phyloP scores from a whole-genome alignment of 2,113 vertebrate species.

The Perccottus glenii region DNA sequence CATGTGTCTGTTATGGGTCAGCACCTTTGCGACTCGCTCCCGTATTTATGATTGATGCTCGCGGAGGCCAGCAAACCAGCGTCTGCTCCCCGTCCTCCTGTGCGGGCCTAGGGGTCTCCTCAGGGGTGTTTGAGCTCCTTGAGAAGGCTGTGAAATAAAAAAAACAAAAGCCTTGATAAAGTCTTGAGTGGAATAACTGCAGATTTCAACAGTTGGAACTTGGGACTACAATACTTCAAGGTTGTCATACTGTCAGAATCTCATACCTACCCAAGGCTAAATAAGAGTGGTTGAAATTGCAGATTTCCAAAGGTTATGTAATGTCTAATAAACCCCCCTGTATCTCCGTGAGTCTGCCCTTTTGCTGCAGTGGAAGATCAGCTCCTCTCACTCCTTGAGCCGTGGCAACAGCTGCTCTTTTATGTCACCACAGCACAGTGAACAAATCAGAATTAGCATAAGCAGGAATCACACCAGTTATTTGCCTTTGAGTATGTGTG shows the following conservation, averaged over 20 bases:
- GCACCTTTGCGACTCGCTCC: constrained; percentile 60
- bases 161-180: not conserved
- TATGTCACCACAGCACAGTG: constrained; percentile 55
- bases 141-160: constrained; percentile 32
- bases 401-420: constrained; percentile 72
- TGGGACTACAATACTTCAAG: no score
- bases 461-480: constrained; percentile 26
- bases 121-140: constrained; percentile 22
- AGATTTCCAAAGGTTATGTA: not conserved
- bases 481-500: constrained; percentile 23
- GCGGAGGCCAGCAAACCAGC: constrained; percentile 78
- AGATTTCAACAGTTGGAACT: no score
- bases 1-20: not conserved
- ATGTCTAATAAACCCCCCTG: not conserved
- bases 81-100: constrained; percentile 61
- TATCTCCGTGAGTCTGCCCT: not conserved
- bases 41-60: constrained; percentile 57
- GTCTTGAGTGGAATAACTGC: no score
- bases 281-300: not conserved
- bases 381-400: constrained; percentile 46
- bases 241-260: no score
- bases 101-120: constrained; percentile 30
- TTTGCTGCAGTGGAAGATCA: constrained; percentile 40
- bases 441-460: constrained; percentile 72
- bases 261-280: no score